Conservation (phyloP, 2,888 invertebrate species). For the Periphyllus acericola region DNA sequence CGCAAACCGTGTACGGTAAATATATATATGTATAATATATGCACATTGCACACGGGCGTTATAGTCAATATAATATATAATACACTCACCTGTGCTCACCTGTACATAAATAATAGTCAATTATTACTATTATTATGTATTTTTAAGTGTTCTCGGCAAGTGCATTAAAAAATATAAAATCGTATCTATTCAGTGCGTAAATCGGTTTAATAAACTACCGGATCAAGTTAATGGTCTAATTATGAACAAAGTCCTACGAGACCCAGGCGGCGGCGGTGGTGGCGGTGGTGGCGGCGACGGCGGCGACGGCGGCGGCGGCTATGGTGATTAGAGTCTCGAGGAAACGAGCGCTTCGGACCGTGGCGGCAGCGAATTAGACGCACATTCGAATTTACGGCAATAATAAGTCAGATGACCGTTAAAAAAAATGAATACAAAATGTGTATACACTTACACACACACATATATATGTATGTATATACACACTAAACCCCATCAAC, state of each 20-base stretch:
- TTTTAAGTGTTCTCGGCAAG: background rate
- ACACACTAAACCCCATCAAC: constrained; percentile 58
- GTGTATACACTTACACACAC: background rate
- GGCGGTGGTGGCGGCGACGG: constrained; percentile 47
- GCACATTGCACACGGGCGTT: background rate
- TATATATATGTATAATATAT: background rate
- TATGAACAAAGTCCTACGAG: constrained; percentile 52
- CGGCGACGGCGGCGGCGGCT: constrained; percentile 53
- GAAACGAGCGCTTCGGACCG: constrained; percentile 63
- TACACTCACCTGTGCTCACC: background rate
- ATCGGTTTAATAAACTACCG: constrained; percentile 58
- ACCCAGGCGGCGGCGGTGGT: constrained; percentile 20
- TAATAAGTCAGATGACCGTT: constrained; percentile 62
- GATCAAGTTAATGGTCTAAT: constrained; percentile 61
- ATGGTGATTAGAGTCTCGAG: constrained; percentile 64
- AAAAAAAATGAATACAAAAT: constrained; percentile 55
- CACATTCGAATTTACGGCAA: constrained; percentile 58
- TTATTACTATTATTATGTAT: background rate
- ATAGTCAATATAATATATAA: background rate
- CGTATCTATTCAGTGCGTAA: constrained; percentile 55
- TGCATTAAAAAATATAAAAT: constrained; percentile 34
- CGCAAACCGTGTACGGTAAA: too few species aligned
- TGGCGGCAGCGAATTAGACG: constrained; percentile 60
- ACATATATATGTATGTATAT: constrained; percentile 1
- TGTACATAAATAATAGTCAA: too few species aligned